Percentiles rank a stretch among this genome's conserved stretches.
Conservation (phyloP, 2,113 vertebrate species). For the Grammomys surdaster region DNA sequence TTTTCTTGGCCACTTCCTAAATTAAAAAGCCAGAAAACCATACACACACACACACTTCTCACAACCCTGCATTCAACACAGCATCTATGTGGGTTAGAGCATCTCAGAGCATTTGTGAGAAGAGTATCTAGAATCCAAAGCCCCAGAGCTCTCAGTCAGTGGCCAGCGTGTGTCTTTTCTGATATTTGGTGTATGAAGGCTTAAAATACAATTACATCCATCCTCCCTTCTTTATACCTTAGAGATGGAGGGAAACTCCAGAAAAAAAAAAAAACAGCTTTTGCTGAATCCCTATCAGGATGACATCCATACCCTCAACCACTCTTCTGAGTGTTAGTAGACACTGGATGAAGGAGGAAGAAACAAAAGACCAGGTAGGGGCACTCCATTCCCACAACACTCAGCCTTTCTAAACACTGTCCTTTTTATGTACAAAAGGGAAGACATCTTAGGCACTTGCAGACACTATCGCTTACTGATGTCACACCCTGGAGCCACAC, state of each 20-base stretch:
- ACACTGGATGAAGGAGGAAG: background rate
- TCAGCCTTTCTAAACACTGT: background rate
- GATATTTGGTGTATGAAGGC: background rate
- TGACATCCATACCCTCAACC: background rate
- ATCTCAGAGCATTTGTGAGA: background rate
- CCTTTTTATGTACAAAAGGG: background rate
- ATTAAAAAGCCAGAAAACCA: constrained; percentile 34
- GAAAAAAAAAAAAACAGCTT: background rate
- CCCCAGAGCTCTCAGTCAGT: background rate
- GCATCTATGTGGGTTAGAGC: background rate
- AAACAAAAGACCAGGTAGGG: background rate
- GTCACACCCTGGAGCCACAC: background rate
- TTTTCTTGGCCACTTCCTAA: background rate
- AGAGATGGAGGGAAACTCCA: background rate
- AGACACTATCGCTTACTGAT: background rate
- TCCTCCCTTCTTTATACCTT: background rate
- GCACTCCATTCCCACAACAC: background rate
- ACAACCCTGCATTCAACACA: background rate
- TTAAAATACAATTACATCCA: background rate
- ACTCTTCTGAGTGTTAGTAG: background rate
- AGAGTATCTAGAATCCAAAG: background rate
- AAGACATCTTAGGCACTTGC: background rate
- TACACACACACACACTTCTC: background rate
- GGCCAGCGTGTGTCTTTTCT: background rate
- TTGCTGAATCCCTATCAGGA: background rate